These are phyloP conservation scores for Hesperia comma DNA, from an alignment of 2,888 invertebrate species.

Conservation along the genomic window DNA sequence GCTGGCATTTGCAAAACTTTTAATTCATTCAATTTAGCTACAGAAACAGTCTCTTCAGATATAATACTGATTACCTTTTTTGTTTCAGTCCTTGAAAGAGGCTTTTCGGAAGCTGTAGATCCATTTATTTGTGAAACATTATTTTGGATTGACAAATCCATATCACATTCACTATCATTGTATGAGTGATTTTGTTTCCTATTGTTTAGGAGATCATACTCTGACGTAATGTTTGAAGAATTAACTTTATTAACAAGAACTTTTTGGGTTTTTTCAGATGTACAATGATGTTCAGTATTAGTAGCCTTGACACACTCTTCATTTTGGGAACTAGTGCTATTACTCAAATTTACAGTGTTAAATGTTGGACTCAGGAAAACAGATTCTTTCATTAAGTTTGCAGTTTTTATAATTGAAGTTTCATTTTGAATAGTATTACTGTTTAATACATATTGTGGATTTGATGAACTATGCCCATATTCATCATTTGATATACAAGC, in stretches of 20 bases:
- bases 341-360: constrained; percentile 49
- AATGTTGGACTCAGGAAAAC: constrained; percentile 74
- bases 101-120: background rate
- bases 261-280: background rate
- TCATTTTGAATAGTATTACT: constrained; percentile 35
- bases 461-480: background rate
- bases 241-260: background rate
- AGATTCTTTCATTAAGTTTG: constrained; percentile 70
- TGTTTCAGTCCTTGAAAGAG: constrained; percentile 21
- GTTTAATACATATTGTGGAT: background rate
- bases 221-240: background rate
- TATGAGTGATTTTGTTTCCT: background rate
- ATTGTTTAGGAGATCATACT: background rate
- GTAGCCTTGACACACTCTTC: constrained; percentile 41
- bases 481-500: background rate
- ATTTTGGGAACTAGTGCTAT: constrained; percentile 27
- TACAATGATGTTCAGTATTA: constrained; percentile 18
- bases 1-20: constrained; percentile 41
- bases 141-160: background rate
- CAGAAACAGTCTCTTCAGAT: constrained; percentile 56
- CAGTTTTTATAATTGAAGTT: constrained; percentile 71
- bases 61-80: constrained; percentile 56
- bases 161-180: background rate
- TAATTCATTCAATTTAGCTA: constrained; percentile 46
- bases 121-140: background rate